Base-by-base conservation (phyloP, 2,888 invertebrate genomes). In the Brachyptera risi region DNA sequence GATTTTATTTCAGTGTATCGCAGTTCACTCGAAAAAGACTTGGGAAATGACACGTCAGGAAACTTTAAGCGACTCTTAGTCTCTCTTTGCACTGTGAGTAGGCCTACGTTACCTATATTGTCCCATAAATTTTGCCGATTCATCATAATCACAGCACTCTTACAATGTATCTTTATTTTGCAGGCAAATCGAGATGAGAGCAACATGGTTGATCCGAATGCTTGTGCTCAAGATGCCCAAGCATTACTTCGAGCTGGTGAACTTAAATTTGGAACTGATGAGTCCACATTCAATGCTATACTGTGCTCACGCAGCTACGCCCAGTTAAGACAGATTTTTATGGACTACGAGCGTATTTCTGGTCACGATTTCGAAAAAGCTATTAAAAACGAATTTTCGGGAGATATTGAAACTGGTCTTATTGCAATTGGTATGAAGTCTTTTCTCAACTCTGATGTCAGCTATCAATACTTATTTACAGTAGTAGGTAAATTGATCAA, bases 1-100 rank as follows among this genome's bases (percentile, higher is more conserved):
- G 9, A 11, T 47, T 68, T 66, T 67, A 68, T 78, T 79, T 38
- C 74, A 95, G 94, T 92, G 73, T 94, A 86, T 71, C 86, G 87
- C 57, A 84, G 80, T 58, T 81, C 87, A 37, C 78, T 96, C 68
- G 95, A 96, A 71, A 83, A 87, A 56, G 94, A 94, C 73, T 76
- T 96, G 24, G 83, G 82, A 65, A 85, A 87, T 56, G 97, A 97
- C 73, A 96, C 96, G 1, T 92, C 92, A 51, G 96, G 96, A 13
- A 88, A 88, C 72, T 96, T 97, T 78, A 88, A 90, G 74, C 83
- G 95, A 59, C 79, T 97, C 42, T 84, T 97, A 78, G 88, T 93
- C 23, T 92, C 96, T 26, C 75, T 94, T 15, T 88, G 88, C 70
- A 86, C 87, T 73, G 87, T 85, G 71, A 77, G 77, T 71, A 31